Evolutionary conservation across 2,797 vertebrate genomes (phyloP).

Genomic region (Erethizon dorsatum): DNA sequence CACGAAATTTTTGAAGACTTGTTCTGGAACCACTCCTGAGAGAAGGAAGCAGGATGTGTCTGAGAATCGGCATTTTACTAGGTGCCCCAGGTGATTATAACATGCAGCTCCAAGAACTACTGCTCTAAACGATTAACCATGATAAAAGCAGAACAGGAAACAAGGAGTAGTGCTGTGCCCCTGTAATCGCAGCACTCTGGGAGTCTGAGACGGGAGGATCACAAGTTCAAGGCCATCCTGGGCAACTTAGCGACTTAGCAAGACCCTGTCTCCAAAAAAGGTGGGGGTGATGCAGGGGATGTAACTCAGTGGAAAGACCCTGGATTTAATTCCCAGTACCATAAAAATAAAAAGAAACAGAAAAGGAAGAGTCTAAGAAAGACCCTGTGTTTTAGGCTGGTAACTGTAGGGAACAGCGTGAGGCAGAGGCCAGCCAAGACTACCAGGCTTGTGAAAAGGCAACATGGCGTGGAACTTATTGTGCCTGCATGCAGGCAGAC

Average conservation of each 20-base stretch:
- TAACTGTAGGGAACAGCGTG: not conserved
- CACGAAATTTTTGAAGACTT: not conserved
- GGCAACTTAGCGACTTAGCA: not conserved
- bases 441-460: not conserved
- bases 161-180: not conserved
- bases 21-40: not conserved
- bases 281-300: not conserved
- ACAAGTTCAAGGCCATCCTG: not conserved
- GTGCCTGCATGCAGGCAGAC: not conserved
- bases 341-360: not conserved
- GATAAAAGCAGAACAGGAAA: not conserved
- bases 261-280: not conserved
- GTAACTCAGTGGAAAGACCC: not conserved
- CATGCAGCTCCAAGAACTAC: not conserved
- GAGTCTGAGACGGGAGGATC: not conserved
- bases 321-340: not conserved
- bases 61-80: not conserved
- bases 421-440: not conserved
- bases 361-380: not conserved
- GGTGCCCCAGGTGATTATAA: not conserved
- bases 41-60: not conserved
- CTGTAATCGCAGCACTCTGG: not conserved
- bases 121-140: not conserved
- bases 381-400: not conserved
- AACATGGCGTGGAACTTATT: not conserved